These are phyloP conservation scores for Isaurus tuberculatus DNA, from an alignment of 92 coral and sea anemone species.

Conservation along the genomic window DNA sequence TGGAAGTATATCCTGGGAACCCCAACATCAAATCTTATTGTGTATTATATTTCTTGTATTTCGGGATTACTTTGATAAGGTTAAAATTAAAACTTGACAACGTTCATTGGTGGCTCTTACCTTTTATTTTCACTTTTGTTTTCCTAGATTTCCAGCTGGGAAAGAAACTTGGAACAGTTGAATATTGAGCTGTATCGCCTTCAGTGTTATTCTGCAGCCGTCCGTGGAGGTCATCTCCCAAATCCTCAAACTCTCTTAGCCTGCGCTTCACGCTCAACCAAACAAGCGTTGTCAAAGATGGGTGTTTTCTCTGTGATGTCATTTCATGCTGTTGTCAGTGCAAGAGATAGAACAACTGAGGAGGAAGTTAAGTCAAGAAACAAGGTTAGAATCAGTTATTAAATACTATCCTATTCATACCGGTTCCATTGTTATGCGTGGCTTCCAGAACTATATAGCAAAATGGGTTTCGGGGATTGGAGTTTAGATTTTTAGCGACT, in stretches of 20 bases:
- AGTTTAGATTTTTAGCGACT: no score
- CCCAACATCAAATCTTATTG: no score
- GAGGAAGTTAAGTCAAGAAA: conserved; percentile 74
- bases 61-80: no score
- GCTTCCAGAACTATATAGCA: no score
- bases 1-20: no score
- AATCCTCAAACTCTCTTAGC: conserved; percentile 94
- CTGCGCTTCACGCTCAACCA: conserved; percentile 88
- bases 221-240: conserved; percentile 86
- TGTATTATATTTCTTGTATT: no score
- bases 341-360: conserved; percentile 80
- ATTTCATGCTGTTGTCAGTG: conserved; percentile 92
- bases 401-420: not conserved
- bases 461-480: no score
- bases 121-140: not conserved
- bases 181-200: conserved; percentile 81
- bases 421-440: no score
- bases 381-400: conserved; percentile 9
- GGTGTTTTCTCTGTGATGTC: conserved; percentile 95
- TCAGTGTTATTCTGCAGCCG: conserved; percentile 92
- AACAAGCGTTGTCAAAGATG: conserved; percentile 85
- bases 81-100: no score
- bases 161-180: conserved; percentile 85
- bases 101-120: not conserved
- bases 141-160: conserved; percentile 94